phyloP scores from a whole-genome alignment of 2,888 invertebrate species.

The Byasa hedistus region DNA sequence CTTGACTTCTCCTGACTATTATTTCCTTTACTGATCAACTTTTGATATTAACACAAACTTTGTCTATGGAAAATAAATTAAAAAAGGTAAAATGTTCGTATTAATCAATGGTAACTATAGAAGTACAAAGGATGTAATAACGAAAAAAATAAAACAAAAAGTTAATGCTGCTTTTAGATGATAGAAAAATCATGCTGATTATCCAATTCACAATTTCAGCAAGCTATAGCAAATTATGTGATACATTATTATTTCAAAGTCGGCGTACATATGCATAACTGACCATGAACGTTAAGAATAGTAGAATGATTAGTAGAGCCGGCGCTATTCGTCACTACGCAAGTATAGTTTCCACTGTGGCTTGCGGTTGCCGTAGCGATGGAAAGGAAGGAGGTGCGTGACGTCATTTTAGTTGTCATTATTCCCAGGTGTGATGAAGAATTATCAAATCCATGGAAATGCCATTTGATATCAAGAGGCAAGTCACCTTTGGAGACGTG shows the following conservation, averaged over 20 bases:
- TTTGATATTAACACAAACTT: constrained; percentile 71
- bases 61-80: constrained; percentile 82
- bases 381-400: constrained; percentile 84
- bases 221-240: constrained; percentile 46
- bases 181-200: constrained; percentile 64
- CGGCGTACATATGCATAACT: constrained; percentile 62
- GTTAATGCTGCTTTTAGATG: constrained; percentile 54
- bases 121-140: constrained; percentile 40
- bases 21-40: constrained; percentile 75
- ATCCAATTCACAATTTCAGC: constrained; percentile 56
- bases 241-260: constrained; percentile 39
- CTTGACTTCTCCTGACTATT: constrained; percentile 54
- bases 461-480: constrained; percentile 87
- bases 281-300: constrained; percentile 79
- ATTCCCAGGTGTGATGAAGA: constrained; percentile 81
- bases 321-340: constrained; percentile 86
- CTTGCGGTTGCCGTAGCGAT: constrained; percentile 84
- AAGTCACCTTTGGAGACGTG: constrained; percentile 87
- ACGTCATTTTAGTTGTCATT: constrained; percentile 82
- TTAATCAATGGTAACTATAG: constrained; percentile 51
- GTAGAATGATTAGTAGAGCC: constrained; percentile 85
- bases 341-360: constrained; percentile 88
- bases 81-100: constrained; percentile 83
- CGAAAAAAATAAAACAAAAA: constrained; percentile 44
- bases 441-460: constrained; percentile 83